These are phyloP conservation scores for Apaloderma vittatum DNA, from an alignment of 2,113 vertebrate species.

Conservation along the genomic window DNA sequence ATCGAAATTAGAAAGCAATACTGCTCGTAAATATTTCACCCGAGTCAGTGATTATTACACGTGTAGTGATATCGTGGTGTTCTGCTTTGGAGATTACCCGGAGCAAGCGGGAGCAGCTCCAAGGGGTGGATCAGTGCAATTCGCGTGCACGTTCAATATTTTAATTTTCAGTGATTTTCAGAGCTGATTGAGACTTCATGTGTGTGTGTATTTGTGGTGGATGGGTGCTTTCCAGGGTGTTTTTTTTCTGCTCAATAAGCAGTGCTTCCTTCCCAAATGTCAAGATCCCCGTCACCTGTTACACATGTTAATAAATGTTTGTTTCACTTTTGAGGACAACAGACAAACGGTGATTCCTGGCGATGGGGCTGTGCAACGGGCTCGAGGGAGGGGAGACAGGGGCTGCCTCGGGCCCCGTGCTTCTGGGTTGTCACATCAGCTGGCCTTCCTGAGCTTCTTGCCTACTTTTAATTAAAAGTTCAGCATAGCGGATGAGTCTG, in stretches of 20 bases:
- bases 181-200: not conserved
- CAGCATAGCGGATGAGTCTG: not conserved
- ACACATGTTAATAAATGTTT: not conserved
- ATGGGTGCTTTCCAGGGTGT: conserved; percentile 7
- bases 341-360: not conserved
- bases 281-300: conserved; percentile 40
- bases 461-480: not conserved
- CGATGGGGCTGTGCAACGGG: not conserved
- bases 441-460: not conserved
- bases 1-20: not conserved
- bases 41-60: not conserved
- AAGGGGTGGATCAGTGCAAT: not conserved
- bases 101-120: not conserved
- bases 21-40: not conserved
- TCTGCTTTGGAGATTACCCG: conserved; percentile 8
- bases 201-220: not conserved
- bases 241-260: not conserved
- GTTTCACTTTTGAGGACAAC: not conserved
- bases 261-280: not conserved
- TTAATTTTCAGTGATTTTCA: not conserved
- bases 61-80: not conserved
- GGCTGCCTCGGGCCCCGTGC: not conserved
- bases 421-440: not conserved
- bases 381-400: not conserved
- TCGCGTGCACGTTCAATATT: not conserved